Conservation (phyloP, 2,888 invertebrate genomes). For the Norana najaformis region DNA sequence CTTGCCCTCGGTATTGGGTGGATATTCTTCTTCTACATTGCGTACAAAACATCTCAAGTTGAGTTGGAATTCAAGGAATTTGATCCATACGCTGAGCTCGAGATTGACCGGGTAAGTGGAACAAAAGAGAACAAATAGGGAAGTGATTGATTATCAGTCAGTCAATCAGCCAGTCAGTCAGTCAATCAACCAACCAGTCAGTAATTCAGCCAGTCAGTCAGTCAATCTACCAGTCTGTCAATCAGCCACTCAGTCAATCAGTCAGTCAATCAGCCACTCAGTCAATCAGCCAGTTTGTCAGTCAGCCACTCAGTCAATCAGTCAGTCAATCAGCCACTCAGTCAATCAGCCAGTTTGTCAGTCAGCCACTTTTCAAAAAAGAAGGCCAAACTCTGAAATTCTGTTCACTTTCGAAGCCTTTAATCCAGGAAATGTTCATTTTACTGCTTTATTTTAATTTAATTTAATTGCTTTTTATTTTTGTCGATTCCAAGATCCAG, state of each 20-base stretch:
- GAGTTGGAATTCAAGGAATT: constrained; percentile 98
- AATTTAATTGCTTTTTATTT: not conserved
- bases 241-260: no score
- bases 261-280: no score
- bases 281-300: no score
- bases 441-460: not conserved
- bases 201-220: no score
- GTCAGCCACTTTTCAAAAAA: not conserved
- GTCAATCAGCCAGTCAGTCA: no score
- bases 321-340: no score
- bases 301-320: no score
- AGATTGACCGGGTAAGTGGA: constrained; percentile 76
- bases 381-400: not conserved
- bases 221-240: no score
- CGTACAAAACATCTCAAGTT: constrained; percentile 77
- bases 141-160: no score
- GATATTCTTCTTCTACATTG: constrained; percentile 63
- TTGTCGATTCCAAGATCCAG: not conserved
- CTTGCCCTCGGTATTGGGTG: constrained; percentile 61
- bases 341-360: no score
- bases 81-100: constrained; percentile 95
- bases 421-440: not conserved
- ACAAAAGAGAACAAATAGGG: no score
- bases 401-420: not conserved
- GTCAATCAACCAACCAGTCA: no score